Evolutionary conservation across 2,888 invertebrate species (phyloP).

Genomic region (Phytoseiulus persimilis): DNA sequence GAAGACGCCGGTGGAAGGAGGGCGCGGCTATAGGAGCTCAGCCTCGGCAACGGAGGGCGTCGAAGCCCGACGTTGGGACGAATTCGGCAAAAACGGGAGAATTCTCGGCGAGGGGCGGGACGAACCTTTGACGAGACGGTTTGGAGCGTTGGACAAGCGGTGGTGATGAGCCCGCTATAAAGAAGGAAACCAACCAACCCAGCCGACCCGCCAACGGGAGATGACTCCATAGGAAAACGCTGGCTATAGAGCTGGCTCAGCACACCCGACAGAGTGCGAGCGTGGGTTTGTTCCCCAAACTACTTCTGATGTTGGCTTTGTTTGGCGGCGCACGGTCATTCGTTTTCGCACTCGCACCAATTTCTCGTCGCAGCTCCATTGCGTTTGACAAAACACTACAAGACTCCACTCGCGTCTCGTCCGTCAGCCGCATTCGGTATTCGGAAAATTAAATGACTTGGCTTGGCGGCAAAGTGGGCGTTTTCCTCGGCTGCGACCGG

Average conservation of each 20-base stretch:
- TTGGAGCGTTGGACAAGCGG: neutral
- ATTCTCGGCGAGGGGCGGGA: neutral
- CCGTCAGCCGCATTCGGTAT: no score
- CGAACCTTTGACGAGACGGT: neutral
- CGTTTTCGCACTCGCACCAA: neutral
- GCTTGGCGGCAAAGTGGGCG: no score
- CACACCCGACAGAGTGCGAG: neutral
- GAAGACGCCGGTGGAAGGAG: neutral
- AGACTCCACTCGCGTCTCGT: no score
- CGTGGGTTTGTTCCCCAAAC: neutral
- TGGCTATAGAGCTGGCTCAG: neutral
- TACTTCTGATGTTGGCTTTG: neutral
- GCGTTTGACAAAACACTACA: no score
- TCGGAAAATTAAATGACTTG: no score
- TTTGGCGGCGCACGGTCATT: neutral
- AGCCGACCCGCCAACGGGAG: no score
- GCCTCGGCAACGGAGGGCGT: neutral
- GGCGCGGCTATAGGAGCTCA: neutral
- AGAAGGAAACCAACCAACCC: neutral
- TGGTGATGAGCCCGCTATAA: neutral
- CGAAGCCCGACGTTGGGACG: neutral
- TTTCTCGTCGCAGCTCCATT: neutral
- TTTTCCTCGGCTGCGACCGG: no score
- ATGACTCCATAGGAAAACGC: neutral
- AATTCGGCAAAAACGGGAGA: neutral